These are phyloP conservation scores for Lasiurus borealis DNA, from an alignment of 2,113 vertebrate genomes.

Conservation along the genomic window DNA sequence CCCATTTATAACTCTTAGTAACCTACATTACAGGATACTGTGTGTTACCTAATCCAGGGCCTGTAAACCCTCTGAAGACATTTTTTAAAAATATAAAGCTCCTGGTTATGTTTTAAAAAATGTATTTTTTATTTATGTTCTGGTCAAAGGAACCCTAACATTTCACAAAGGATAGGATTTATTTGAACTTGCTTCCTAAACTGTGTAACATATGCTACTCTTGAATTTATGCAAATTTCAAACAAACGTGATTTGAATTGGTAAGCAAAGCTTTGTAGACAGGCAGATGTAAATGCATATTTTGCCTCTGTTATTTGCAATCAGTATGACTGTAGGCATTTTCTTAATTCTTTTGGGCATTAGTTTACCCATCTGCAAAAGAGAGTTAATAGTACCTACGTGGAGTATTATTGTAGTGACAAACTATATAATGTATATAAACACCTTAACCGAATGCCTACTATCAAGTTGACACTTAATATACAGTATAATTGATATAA, in stretches of 20 bases:
- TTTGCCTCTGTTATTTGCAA: not conserved
- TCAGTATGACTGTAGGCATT: not conserved
- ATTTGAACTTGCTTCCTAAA: not conserved
- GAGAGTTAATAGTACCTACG: not conserved
- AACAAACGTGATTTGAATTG: not conserved
- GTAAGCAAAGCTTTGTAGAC: not conserved
- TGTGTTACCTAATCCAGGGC: not conserved
- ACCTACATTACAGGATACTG: not conserved
- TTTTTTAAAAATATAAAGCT: not conserved
- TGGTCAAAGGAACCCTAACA: not conserved
- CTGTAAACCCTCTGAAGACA: not conserved
- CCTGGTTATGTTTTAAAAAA: constrained; percentile 16
- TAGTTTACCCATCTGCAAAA: not conserved
- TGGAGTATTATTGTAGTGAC: not conserved
- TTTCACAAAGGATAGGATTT: not conserved
- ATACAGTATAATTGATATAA: not conserved
- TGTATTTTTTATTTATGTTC: not conserved
- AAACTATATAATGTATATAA: not conserved
- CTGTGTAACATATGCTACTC: not conserved
- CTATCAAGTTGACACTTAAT: not conserved
- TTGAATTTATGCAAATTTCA: constrained; percentile 13
- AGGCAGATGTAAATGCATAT: not conserved
- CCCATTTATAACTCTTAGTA: not conserved
- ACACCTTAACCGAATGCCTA: not conserved
- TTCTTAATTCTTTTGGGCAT: not conserved